Base-by-base conservation (phyloP, 2,113 vertebrate genomes). In the Balaeniceps rex region DNA sequence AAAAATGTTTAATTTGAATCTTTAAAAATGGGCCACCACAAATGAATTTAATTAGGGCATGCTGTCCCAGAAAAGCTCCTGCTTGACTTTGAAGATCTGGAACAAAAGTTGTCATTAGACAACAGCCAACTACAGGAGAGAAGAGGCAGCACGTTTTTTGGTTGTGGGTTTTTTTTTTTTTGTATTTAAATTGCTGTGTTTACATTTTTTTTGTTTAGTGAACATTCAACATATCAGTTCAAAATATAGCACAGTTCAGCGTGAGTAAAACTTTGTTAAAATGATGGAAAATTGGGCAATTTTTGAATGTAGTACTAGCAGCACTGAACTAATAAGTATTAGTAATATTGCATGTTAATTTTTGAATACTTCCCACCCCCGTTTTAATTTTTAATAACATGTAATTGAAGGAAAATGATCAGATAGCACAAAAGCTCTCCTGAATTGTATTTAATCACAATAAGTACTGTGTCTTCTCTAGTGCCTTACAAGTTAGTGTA, bases 11-110 rank as follows among this genome's bases (percentile, higher is more conserved):
- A 88, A 95, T 92, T 87, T 94, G 34, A 79, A 61, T 87, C 61
- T 72, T 87, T 72, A 36, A 72, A 97, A 95, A 28, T 95, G 87
- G 93, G 83, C 31, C 12, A 12, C 42, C 2, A 7, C 61, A 91
- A 92, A 87, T 89, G 19, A 97, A 84, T 91, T 94, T 97, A 97
- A 97, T 94, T 93, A 94, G 96, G 78, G 22, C 93, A 51, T 28
- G 23, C 61, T 84, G 93, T 82, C 88, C 97, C 91, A 96, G 88
- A 95, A 94, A 96, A 92, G n/a, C 22, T 92, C 40, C 40, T 94
- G 26, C 52, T 91, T 92, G 94, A 94, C 95, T 94, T 94, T 96
- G 91, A 94, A 82, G 65, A 83, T 83, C 46, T 96, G 61, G 74
- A 94, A 72, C 69, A 82, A 61, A 94, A 72, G 11, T 72, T 58